Evolutionary conservation across 2,797 vertebrate species (phyloP).

Genomic region (Podargus strigoides): DNA sequence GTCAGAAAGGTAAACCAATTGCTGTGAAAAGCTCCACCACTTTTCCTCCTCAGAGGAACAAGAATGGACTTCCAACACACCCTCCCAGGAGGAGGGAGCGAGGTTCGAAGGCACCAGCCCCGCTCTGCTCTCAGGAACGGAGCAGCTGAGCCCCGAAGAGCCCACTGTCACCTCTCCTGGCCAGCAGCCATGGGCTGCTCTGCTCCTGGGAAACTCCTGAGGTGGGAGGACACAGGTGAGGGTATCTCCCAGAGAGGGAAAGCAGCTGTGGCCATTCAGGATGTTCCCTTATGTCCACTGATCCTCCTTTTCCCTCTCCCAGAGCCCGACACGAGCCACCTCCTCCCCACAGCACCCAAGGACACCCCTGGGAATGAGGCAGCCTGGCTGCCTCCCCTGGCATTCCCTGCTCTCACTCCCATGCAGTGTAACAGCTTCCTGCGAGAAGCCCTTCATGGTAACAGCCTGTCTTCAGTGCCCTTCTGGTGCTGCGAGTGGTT

Average conservation of each 20-base stretch:
- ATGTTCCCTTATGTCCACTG: fast-evolving
- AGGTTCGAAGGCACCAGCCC: not conserved
- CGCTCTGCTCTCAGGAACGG: not conserved
- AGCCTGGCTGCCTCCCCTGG: not conserved
- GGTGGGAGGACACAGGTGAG: not conserved
- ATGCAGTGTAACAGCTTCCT: not conserved
- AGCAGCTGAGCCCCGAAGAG: not conserved
- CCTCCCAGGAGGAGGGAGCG: not conserved
- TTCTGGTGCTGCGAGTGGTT: not conserved
- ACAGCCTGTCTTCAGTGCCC: not conserved
- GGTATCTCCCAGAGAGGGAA: fast-evolving
- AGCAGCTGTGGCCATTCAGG: not conserved
- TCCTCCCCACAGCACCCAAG: not conserved
- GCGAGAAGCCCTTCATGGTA: not conserved
- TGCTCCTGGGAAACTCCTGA: not conserved
- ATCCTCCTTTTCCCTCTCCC: not conserved
- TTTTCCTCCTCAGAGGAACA: not conserved
- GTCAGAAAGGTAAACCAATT: not conserved
- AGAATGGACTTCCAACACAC: not conserved
- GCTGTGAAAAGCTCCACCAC: not conserved
- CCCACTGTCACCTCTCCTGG: not conserved
- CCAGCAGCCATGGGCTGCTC: not conserved
- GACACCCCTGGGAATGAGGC: not conserved
- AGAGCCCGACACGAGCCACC: fast-evolving
- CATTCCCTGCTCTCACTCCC: not conserved